These are phyloP conservation scores for Rhimphoctona megacephalus DNA, from an alignment of 2,888 invertebrate genomes.

Conservation along the genomic window DNA sequence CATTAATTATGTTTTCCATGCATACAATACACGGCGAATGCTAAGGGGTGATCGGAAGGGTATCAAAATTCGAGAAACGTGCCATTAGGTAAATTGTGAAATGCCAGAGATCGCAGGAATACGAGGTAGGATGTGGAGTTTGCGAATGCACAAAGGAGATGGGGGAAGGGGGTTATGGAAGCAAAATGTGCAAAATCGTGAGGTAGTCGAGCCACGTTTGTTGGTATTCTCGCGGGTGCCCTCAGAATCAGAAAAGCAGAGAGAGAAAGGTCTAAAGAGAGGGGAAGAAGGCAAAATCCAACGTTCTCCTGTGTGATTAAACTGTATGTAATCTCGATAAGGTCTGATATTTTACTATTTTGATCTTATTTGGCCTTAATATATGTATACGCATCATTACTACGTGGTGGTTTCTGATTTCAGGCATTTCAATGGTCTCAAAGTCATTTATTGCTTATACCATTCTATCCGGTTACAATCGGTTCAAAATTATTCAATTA, in stretches of 20 bases:
- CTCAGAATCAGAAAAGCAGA: constrained; percentile 35
- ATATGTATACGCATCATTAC: constrained; percentile 4
- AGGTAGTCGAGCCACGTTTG: constrained; percentile 75
- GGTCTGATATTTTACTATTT: constrained; percentile 30
- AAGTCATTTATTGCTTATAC: background rate
- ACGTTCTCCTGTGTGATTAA: constrained; percentile 71
- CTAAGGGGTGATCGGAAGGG: constrained; percentile 71
- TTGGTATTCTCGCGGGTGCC: constrained; percentile 72
- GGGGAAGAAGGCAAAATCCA: background rate
- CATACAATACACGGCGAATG: background rate
- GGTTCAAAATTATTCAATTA: background rate
- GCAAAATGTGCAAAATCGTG: constrained; percentile 58
- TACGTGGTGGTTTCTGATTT: background rate
- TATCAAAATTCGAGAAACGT: constrained; percentile 78
- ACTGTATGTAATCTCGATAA: constrained; percentile 67
- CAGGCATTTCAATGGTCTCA: background rate
- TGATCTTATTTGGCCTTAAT: background rate
- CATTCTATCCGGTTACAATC: background rate
- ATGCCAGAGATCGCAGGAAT: constrained; percentile 71
- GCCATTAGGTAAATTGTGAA: constrained; percentile 79
- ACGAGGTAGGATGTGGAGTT: constrained; percentile 6
- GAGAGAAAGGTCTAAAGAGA: constrained; percentile 32
- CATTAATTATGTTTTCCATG: constrained; percentile 12
- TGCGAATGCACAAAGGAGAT: constrained; percentile 20
- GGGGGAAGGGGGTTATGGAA: background rate